Percentiles rank a stretch among this genome's conserved stretches.
These are phyloP conservation scores for Epiblema foenella DNA, from an alignment of 2,888 invertebrate species.

Conservation along the genomic window DNA sequence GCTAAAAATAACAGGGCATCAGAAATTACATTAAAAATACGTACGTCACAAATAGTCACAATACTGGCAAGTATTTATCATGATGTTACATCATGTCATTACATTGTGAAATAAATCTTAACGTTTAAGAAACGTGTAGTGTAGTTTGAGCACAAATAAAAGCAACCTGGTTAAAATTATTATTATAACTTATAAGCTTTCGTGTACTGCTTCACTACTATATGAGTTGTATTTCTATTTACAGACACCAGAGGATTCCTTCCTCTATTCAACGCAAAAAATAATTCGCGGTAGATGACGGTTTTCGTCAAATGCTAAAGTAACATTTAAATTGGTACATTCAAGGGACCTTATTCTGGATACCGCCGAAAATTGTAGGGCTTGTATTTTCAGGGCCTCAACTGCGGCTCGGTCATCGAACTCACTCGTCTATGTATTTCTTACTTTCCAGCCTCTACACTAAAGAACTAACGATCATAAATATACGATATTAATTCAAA, in stretches of 20 bases:
- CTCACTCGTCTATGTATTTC: not conserved
- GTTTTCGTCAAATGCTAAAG: not conserved
- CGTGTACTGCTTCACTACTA: not conserved
- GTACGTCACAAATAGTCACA: not conserved
- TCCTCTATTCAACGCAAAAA: too few relatives aligned
- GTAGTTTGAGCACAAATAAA: constrained; percentile 45
- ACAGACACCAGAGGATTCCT: too few relatives aligned
- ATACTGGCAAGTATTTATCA: constrained; percentile 28
- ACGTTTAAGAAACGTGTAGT: not conserved
- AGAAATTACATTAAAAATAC: not conserved
- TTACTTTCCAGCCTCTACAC: not conserved
- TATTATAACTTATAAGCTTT: not conserved
- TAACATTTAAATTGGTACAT: not conserved
- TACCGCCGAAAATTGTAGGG: too few relatives aligned
- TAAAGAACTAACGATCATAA: not conserved
- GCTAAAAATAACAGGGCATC: not conserved
- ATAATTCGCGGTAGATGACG: too few relatives aligned
- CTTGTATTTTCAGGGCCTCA: not conserved
- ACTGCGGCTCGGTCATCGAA: not conserved
- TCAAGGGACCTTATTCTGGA: not conserved
- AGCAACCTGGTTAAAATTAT: constrained; percentile 46
- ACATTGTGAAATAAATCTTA: not conserved
- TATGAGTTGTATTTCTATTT: too few relatives aligned
- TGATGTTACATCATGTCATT: not conserved
- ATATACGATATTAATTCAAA: not conserved